Evolutionary conservation across 2,797 vertebrate genomes (phyloP).

Genomic region (Macrochelys suwanniensis): DNA sequence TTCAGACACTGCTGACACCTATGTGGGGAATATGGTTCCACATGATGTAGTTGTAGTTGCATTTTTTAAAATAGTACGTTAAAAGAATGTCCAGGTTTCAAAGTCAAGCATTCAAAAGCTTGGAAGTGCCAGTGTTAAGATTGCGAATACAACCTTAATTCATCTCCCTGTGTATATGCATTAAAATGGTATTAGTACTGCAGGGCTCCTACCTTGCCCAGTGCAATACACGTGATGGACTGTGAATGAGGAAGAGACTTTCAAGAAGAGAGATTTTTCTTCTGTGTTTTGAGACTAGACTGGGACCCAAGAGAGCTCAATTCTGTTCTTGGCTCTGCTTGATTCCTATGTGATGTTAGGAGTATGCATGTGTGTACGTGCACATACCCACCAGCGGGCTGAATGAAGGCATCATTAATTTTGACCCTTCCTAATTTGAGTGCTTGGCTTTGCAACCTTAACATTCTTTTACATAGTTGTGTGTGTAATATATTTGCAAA

Average conservation of each 20-base stretch:
- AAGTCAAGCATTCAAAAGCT: neutral
- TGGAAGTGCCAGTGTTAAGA: neutral
- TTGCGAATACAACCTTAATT: neutral
- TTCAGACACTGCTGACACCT: neutral
- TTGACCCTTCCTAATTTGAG: neutral
- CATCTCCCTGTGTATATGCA: neutral
- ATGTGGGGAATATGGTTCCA: neutral
- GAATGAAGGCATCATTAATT: neutral
- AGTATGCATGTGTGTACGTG: neutral
- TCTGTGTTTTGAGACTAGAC: neutral
- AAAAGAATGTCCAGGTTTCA: neutral
- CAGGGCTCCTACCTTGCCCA: neutral
- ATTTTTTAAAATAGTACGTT: neutral
- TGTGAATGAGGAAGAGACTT: conserved; percentile 1
- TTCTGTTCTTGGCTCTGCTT: neutral
- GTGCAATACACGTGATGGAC: neutral
- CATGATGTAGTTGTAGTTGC: neutral
- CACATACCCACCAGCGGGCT: neutral
- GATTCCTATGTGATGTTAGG: neutral
- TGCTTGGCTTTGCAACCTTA: neutral
- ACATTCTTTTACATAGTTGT: neutral
- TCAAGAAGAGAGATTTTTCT: conserved; percentile 28
- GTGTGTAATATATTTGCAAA: neutral
- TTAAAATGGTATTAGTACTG: neutral
- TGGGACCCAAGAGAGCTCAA: neutral